A percentile compares a stretch with the other conserved stretches of the same genome.
phyloP scores from a whole-genome alignment of 2,797 vertebrate species.

The Anabas testudineus region DNA sequence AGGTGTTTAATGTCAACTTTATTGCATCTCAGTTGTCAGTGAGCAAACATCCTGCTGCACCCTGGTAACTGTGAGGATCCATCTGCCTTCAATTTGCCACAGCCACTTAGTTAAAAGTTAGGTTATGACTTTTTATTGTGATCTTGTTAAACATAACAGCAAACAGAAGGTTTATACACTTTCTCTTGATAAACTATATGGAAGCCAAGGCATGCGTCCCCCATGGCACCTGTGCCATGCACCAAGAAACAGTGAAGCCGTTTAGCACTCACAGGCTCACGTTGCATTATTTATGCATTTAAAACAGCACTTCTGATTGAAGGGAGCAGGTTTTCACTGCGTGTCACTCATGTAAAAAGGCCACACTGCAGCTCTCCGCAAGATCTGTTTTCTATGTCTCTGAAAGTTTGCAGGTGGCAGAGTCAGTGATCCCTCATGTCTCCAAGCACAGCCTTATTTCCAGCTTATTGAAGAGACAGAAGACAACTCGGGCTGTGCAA shows the following conservation, averaged over 20 bases:
- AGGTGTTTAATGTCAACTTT: background rate
- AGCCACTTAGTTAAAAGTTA: no score
- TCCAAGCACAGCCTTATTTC: background rate
- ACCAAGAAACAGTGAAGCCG: conserved; percentile 10
- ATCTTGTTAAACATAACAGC: no score
- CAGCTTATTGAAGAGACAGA: background rate
- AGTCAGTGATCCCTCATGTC: background rate
- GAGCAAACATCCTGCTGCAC: conserved; percentile 43
- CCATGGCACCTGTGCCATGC: background rate
- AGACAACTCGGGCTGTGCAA: background rate
- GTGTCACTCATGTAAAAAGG: conserved; percentile 30
- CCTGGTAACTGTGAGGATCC: conserved; percentile 11
- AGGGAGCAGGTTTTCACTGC: background rate
- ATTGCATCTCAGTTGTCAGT: background rate
- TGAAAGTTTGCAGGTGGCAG: background rate
- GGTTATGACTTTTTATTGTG: no score
- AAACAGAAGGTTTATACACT: no score
- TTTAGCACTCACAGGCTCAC: background rate
- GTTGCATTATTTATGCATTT: conserved; percentile 38
- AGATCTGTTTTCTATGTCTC: conserved; percentile 22
- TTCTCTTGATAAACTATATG: background rate
- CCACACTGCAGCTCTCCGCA: conserved; percentile 5
- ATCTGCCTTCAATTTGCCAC: background rate
- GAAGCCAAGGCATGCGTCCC: background rate
- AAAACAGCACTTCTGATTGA: conserved; percentile 14